Base-by-base conservation (phyloP, 2,797 vertebrate species). In the Fistularia tabacaria region DNA sequence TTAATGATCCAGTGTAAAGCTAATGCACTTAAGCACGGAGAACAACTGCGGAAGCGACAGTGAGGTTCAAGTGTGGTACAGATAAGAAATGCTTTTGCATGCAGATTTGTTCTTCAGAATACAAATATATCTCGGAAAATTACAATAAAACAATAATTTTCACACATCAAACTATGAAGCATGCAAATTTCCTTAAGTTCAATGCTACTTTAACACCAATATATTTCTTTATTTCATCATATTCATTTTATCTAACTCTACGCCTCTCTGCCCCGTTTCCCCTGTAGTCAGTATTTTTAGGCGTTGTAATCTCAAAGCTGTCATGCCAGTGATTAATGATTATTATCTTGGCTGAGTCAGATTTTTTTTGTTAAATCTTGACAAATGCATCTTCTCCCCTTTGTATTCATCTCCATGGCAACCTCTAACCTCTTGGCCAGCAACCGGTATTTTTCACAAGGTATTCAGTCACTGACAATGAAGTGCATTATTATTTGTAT, bases 1-100 rank as follows among this genome's bases (percentile, higher is more conserved):
- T 72, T 84, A 86, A 85, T 85, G 78, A 89, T 73, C 62, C 74
- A 46, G 68, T 15, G 46, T 55, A 36, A 74, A 62, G 61, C 59
- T 76, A 74, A 79, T 76, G 54, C 72, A 71, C 44, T 65, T 49
- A 46, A 63, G 45, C 12, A 8, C 38, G 58, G 59, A 46, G 53
- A 42, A 68, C 41, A 59, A 14, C 43, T 1, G 15, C 53, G 13
- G 44, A 64, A 14, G 42, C 36, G 15, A 46, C 36, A 36, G 14
- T 48, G 7, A 64, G 11, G 25, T 40, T 49, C 14, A 36, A 14
- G 72, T 64, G 71, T 47, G 10, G 51, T 53, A 48, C 48, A 44
- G 14, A 37, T 72, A 36, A 43, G 10, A 53, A 46, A 56, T 53
- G 46, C 47, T 66, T 54, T 14, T 14, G 38, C 25, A 9, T 10